Evolutionary conservation across 2,113 vertebrate species (phyloP).

Genomic region (Chionomys nivalis): DNA sequence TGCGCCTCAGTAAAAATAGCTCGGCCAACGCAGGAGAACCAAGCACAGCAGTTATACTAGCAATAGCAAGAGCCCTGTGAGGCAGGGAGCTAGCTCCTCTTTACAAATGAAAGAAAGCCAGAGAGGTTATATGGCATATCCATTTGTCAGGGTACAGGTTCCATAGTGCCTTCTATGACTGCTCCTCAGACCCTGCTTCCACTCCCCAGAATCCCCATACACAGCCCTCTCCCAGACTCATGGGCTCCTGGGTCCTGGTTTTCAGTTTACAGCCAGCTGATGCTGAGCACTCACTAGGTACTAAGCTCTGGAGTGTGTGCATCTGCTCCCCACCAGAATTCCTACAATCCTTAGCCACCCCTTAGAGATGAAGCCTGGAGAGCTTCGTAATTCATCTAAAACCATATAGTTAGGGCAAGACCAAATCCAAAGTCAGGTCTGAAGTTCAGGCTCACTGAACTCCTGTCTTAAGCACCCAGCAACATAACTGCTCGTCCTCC

Average conservation of each 20-base stretch:
- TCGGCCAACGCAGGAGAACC: background rate
- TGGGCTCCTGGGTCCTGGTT: background rate
- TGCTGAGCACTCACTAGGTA: background rate
- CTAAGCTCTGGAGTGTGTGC: rapidly evolving
- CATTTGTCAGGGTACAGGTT: background rate
- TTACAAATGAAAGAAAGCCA: background rate
- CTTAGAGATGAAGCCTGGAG: background rate
- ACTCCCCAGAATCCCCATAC: background rate
- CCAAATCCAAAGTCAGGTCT: background rate
- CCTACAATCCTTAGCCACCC: background rate
- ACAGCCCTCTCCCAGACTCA: background rate
- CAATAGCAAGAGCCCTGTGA: background rate
- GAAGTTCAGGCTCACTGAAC: background rate
- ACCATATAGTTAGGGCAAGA: background rate
- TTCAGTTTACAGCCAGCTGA: background rate
- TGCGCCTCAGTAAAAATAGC: background rate
- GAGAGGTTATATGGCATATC: background rate
- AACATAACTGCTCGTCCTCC: background rate
- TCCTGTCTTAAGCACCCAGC: background rate
- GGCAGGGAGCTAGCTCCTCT: background rate
- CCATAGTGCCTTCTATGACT: background rate
- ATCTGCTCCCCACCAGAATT: background rate
- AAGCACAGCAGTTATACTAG: background rate
- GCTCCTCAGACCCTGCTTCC: background rate
- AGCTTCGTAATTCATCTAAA: background rate